Percentiles rank a stretch among this genome's conserved stretches.
These are phyloP conservation scores for Artibeus jamaicensis DNA, from an alignment of 2,797 vertebrate species.

Conservation along the genomic window DNA sequence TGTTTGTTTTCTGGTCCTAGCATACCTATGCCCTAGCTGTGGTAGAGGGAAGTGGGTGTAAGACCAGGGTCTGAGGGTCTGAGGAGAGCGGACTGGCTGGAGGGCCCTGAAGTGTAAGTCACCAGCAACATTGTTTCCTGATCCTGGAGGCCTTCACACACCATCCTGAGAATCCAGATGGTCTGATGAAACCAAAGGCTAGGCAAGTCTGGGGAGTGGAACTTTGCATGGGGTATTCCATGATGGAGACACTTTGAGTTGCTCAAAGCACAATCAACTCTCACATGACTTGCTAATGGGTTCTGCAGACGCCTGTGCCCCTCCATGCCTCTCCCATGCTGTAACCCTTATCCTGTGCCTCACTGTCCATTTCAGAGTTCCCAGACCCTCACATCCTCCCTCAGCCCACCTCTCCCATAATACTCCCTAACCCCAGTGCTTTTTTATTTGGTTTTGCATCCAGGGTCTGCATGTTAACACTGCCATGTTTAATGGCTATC, in stretches of 20 bases:
- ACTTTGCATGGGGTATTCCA: too few relatives aligned
- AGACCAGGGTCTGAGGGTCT: background rate
- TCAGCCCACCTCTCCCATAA: background rate
- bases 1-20: background rate
- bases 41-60: background rate
- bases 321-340: too few relatives aligned
- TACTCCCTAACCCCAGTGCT: background rate
- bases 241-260: background rate
- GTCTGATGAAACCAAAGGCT: background rate
- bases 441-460: fast-evolving
- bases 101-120: background rate
- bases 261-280: background rate
- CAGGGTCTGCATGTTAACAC: fast-evolving
- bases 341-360: background rate
- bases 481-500: too few relatives aligned
- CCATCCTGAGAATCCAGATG: background rate
- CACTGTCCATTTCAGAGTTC: fast-evolving
- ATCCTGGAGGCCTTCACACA: background rate
- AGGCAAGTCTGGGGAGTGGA: background rate
- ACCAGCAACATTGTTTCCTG: background rate
- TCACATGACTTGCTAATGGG: too few relatives aligned
- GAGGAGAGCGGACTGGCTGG: too few relatives aligned
- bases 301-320: background rate
- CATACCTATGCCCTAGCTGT: background rate
- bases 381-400: too few relatives aligned